Evolutionary conservation across 2,888 invertebrate genomes (phyloP).

Genomic region (Mechanitis mazaeus): DNA sequence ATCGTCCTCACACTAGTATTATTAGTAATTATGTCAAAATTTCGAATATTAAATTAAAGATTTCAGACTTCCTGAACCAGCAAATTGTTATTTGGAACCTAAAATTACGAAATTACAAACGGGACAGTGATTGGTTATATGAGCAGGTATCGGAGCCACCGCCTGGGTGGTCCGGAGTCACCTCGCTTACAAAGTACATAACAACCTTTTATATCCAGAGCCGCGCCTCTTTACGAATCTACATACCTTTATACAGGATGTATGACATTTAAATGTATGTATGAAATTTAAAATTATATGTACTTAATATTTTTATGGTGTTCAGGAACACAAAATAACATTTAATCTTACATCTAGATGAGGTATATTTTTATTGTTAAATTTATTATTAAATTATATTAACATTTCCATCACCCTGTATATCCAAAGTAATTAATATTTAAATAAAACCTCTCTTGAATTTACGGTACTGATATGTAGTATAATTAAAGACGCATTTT

Average conservation of each 20-base stretch:
- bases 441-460: constrained; percentile 59
- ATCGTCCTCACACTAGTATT: no score
- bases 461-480: constrained; percentile 49
- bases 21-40: no score
- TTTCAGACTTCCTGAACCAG: constrained; percentile 34
- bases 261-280: constrained; percentile 19
- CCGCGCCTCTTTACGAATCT: constrained; percentile 31
- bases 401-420: constrained; percentile 15
- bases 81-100: constrained; percentile 66
- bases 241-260: constrained; percentile 22
- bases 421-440: constrained; percentile 45
- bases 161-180: constrained; percentile 71
- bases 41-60: background rate
- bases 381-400: background rate
- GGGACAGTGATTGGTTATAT: constrained; percentile 20
- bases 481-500: constrained; percentile 52
- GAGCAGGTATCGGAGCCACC: constrained; percentile 33
- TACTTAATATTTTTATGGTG: background rate
- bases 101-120: constrained; percentile 68
- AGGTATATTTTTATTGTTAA: background rate
- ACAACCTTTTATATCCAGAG: constrained; percentile 40
- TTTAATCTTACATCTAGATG: background rate
- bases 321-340: no score
- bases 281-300: constrained; percentile 8
- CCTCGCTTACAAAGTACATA: constrained; percentile 59